These are phyloP conservation scores for Diorhabda carinulata DNA, from an alignment of 1,140 invertebrate species.

Conservation along the genomic window DNA sequence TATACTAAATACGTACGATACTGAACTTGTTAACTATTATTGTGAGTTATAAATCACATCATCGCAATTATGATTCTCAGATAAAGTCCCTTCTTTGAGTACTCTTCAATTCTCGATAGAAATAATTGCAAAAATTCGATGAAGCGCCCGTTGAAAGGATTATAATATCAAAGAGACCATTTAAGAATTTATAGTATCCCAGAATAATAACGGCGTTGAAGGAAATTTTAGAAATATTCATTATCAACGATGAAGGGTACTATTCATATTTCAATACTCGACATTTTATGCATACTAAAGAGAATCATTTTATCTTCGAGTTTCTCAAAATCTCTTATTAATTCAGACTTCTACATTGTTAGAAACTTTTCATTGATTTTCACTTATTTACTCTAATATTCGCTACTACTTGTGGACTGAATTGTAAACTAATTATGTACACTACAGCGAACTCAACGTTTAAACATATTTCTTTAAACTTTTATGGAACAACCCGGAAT, in stretches of 20 bases:
- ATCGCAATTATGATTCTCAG: neutral
- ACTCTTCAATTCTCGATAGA: neutral
- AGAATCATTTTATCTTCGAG: too few relatives aligned
- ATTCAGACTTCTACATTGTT: too few relatives aligned
- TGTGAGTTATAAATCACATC: neutral
- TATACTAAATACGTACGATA: neutral
- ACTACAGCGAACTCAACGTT: too few relatives aligned
- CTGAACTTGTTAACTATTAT: neutral
- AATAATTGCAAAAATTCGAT: conserved; percentile 1
- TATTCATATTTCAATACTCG: neutral
- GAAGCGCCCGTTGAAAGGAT: neutral
- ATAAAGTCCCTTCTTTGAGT: neutral
- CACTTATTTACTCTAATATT: too few relatives aligned
- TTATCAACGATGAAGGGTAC: neutral
- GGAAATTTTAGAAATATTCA: conserved; percentile 1
- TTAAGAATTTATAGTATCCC: neutral
- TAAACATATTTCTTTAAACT: too few relatives aligned
- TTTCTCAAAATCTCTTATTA: too few relatives aligned
- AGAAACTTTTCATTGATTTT: too few relatives aligned
- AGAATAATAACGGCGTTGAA: neutral
- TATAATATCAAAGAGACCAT: conserved; percentile 2
- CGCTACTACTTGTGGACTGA: too few relatives aligned
- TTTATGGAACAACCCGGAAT: too few relatives aligned
- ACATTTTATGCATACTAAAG: too few relatives aligned
- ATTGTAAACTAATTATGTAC: too few relatives aligned